Evolutionary conservation across 2,113 vertebrate genomes (phyloP).

Genomic region (Laticauda colubrina): DNA sequence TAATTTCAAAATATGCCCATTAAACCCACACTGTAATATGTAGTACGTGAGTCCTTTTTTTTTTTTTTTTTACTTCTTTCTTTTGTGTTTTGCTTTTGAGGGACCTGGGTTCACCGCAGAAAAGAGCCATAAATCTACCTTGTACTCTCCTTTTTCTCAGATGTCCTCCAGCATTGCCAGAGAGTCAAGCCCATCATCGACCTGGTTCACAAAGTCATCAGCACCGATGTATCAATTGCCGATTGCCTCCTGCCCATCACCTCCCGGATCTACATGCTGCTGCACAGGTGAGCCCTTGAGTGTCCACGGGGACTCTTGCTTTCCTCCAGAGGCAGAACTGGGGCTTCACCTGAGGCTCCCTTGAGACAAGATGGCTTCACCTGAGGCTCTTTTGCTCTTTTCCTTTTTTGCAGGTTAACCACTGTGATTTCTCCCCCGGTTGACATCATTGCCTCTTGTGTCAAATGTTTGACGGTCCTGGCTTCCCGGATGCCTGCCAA

Average conservation of each 20-base stretch:
- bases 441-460: conserved; percentile 93
- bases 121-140: neutral
- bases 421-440: conserved; percentile 92
- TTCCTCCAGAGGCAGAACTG: too few relatives aligned
- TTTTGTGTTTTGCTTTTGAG: neutral
- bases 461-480: conserved; percentile 90
- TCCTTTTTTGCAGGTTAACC: conserved; percentile 75
- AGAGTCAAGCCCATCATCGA: conserved; percentile 94
- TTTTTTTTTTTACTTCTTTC: neutral
- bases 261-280: conserved; percentile 94
- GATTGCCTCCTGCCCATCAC: conserved; percentile 95
- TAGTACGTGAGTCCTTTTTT: neutral
- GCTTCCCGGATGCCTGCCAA: conserved; percentile 91
- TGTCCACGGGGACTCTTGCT: rapidly evolving
- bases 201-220: conserved; percentile 93
- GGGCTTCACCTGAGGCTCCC: neutral
- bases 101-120: too few relatives aligned
- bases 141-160: conserved; percentile 62
- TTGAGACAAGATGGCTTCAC: neutral
- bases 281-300: conserved; percentile 82
- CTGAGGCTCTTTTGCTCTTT: neutral
- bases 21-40: neutral
- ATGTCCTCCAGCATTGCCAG: conserved; percentile 91
- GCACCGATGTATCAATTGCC: conserved; percentile 89
- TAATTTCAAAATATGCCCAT: neutral